phyloP scores from a whole-genome alignment of 2,797 vertebrate species.

The Sebastes taczanowskii region DNA sequence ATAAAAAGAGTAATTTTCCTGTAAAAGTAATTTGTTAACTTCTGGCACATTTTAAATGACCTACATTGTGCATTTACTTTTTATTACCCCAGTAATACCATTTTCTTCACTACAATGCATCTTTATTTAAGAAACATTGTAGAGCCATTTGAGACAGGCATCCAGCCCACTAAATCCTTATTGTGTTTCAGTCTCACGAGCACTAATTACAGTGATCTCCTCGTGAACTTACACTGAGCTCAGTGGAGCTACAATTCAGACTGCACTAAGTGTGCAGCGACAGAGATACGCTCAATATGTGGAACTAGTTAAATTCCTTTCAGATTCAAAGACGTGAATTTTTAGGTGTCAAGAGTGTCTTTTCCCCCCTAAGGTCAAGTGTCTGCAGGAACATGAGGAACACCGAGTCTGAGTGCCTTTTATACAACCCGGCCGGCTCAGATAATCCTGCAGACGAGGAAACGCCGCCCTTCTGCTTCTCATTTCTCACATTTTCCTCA shows the following conservation, averaged over 20 bases:
- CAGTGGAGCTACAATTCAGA: background rate
- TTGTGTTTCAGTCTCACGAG: constrained; percentile 14
- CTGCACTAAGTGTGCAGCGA: background rate
- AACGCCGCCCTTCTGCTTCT: constrained; percentile 29
- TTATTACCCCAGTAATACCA: background rate
- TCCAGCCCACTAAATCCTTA: background rate
- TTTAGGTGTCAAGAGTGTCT: constrained; percentile 40
- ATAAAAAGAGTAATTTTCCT: background rate
- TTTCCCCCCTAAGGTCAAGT: constrained; percentile 53
- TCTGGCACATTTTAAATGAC: background rate
- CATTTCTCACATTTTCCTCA: constrained; percentile 42
- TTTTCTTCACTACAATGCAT: background rate
- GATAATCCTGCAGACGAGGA: constrained; percentile 58
- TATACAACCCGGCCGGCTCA: constrained; percentile 25
- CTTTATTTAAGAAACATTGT: background rate
- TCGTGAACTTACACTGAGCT: constrained; percentile 1
- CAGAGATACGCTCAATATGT: constrained; percentile 4
- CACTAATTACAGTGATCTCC: constrained; percentile 42
- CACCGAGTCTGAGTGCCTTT: constrained; percentile 31
- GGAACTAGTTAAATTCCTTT: constrained; percentile 28
- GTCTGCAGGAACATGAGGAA: constrained; percentile 38
- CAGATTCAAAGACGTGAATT: constrained; percentile 40
- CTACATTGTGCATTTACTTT: background rate
- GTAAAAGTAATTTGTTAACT: background rate
- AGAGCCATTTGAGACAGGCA: background rate